phyloP scores from a whole-genome alignment of 2,888 invertebrate genomes.

The Eucera pruinosa region DNA sequence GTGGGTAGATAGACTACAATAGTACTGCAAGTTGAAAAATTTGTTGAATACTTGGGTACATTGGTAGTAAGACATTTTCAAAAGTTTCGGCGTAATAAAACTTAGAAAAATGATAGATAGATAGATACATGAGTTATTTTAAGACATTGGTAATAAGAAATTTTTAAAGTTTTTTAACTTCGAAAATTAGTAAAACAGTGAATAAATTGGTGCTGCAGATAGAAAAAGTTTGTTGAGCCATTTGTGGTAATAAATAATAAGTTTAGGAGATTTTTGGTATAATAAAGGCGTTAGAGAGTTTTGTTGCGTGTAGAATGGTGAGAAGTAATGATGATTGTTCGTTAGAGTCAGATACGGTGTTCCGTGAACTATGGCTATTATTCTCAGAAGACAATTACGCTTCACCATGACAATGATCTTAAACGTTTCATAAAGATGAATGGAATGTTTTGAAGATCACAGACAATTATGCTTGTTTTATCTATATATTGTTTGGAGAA shows the following conservation, averaged over 20 bases:
- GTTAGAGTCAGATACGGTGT: background rate
- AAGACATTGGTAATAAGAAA: no score
- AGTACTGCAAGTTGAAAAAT: no score
- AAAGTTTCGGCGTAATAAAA: no score
- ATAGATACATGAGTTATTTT: no score
- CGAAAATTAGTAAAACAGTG: no score
- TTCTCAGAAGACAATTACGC: background rate
- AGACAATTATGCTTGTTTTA: background rate
- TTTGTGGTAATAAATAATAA: background rate
- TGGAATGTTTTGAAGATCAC: background rate
- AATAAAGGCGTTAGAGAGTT: background rate
- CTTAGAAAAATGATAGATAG: no score
- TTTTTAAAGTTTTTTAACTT: no score
- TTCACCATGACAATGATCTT: slow-evolving; percentile 9
- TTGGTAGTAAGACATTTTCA: no score
- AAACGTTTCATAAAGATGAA: background rate
- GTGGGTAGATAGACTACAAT: no score
- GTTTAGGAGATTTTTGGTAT: background rate
- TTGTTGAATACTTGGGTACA: no score
- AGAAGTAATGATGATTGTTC: background rate
- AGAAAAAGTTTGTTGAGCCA: no score
- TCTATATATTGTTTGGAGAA: background rate
- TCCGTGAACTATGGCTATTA: background rate
- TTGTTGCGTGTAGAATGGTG: background rate
- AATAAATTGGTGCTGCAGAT: no score